Evolutionary conservation across 37 sponge, comb jelly and placozoan genomes (phyloP).

Genomic region (Aphrocallistes beatrix): DNA sequence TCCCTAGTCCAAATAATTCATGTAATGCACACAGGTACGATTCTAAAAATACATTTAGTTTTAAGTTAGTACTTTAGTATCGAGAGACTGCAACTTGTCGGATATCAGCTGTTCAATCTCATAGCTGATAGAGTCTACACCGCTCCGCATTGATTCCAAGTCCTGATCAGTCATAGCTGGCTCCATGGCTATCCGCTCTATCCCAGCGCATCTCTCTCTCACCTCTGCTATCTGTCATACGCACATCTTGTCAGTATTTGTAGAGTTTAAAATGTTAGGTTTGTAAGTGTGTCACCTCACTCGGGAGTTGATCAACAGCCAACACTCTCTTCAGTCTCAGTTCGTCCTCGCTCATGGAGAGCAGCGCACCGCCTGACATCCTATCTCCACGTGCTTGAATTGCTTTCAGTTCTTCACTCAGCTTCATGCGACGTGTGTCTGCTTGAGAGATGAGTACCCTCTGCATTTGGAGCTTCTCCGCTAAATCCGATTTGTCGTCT

Average conservation of each 20-base stretch:
- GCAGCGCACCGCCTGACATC: constrained; percentile 50
- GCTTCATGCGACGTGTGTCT: constrained; percentile 42
- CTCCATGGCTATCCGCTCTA: constrained; percentile 58
- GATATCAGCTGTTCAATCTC: neutral
- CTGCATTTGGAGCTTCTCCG: constrained; percentile 46
- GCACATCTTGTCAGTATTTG: neutral
- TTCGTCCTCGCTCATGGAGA: constrained; percentile 59
- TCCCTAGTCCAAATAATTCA: neutral
- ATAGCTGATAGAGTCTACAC: constrained; percentile 37
- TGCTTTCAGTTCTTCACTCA: constrained; percentile 50
- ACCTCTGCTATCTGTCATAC: constrained; percentile 46
- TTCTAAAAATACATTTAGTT: too few species aligned
- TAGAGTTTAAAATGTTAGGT: neutral
- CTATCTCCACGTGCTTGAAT: constrained; percentile 27
- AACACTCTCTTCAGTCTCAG: constrained; percentile 46
- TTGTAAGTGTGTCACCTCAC: neutral
- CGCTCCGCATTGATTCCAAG: constrained; percentile 42
- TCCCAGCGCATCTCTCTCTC: constrained; percentile 41
- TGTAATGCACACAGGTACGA: too few species aligned
- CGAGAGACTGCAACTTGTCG: neutral
- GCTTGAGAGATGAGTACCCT: constrained; percentile 59
- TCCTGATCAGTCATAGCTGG: constrained; percentile 71
- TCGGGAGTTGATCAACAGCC: constrained; percentile 59
- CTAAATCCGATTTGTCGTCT: constrained; percentile 34
- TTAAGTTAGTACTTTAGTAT: neutral